Conservation (phyloP, 2,113 vertebrate species). For the Madoqua kirkii region DNA sequence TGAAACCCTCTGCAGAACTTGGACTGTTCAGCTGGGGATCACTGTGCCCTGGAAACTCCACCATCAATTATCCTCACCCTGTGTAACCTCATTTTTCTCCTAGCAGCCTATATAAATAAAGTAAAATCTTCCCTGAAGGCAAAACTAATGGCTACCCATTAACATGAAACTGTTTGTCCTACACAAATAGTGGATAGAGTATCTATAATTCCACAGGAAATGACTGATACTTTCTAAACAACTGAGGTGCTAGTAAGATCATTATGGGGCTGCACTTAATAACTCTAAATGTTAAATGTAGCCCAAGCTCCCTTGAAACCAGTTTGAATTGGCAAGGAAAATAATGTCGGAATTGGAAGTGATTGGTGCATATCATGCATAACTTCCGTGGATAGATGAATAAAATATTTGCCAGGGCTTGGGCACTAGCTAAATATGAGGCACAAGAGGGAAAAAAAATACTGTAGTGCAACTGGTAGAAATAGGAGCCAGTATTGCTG, state of each 20-base stretch:
- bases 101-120: not conserved
- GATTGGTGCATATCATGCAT: not conserved
- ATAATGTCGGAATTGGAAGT: not conserved
- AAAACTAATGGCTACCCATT: not conserved
- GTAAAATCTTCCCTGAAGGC: not conserved
- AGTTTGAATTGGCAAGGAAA: not conserved
- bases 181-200: not conserved
- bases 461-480: accelerated
- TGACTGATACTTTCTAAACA: constrained; percentile 1
- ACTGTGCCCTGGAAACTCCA: not conserved
- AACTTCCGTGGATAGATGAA: not conserved
- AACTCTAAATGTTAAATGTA: not conserved
- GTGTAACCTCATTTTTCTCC: not conserved
- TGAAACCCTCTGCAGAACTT: not conserved
- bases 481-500: not conserved
- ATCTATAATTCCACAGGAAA: not conserved
- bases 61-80: not conserved
- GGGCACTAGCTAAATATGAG: not conserved
- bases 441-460: not conserved
- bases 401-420: not conserved
- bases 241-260: not conserved
- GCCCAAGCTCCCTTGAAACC: not conserved
- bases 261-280: constrained; percentile 5
- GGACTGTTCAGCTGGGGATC: not conserved
- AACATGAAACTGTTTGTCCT: constrained; percentile 4